Conservation (phyloP, 1,140 invertebrate species). For the Zaprionus ghesquierei region DNA sequence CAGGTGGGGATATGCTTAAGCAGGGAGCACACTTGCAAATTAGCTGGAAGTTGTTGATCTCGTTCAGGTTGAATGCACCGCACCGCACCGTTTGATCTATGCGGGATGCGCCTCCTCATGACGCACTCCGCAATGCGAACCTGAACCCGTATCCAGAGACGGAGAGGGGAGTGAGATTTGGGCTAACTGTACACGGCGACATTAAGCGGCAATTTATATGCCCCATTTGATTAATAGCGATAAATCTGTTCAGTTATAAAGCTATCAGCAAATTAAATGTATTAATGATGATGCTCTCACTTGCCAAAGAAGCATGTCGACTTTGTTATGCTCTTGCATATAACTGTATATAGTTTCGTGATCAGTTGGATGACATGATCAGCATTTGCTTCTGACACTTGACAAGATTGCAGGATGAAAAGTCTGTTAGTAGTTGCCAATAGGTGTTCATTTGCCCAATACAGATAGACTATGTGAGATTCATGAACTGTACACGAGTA, state of each 20-base stretch:
- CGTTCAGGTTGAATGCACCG: background rate
- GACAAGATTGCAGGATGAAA: background rate
- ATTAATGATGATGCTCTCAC: background rate
- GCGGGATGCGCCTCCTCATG: background rate
- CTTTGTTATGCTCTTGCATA: background rate
- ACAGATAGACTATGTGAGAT: background rate
- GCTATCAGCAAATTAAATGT: background rate
- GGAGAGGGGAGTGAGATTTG: background rate
- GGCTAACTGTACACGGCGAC: constrained; percentile 1
- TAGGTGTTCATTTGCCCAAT: too few relatives aligned
- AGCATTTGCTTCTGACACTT: background rate
- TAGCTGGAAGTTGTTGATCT: constrained; percentile 27
- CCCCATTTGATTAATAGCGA: background rate
- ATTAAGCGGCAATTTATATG: constrained; percentile 1
- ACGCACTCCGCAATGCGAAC: background rate
- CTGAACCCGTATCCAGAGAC: background rate
- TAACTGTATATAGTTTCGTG: background rate
- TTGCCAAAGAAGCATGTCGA: background rate
- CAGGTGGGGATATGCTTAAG: background rate
- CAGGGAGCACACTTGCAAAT: background rate
- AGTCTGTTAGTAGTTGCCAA: background rate
- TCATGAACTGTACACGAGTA: background rate
- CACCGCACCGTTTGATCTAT: background rate
- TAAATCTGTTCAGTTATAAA: background rate
- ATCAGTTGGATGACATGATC: too few relatives aligned